A percentile compares a stretch with the other conserved stretches of the same genome.
Conservation (phyloP, 2,888 invertebrate species). For the Drosophila atripex region DNA sequence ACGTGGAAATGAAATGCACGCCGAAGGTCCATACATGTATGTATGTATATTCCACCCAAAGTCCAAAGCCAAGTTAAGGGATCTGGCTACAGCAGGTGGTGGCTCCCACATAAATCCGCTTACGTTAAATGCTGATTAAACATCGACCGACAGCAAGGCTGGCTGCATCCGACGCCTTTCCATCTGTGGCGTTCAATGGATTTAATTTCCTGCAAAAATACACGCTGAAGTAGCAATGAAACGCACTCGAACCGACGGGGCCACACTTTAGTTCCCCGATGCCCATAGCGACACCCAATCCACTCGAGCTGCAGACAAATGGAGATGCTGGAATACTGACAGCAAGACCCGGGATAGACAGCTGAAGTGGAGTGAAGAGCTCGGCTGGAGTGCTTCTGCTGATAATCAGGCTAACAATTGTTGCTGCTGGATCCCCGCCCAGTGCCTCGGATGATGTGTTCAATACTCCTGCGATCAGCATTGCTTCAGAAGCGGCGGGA, state of each 20-base stretch:
- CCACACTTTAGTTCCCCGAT: conserved; percentile 66
- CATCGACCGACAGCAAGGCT: conserved; percentile 35
- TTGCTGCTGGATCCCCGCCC: conserved; percentile 14
- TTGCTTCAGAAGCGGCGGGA: conserved; percentile 44
- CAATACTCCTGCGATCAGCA: conserved; percentile 1
- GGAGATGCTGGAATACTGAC: conserved; percentile 33
- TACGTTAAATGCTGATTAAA: conserved; percentile 71
- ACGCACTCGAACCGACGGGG: conserved; percentile 64
- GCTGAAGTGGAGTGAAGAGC: conserved; percentile 35
- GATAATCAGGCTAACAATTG: conserved; percentile 53
- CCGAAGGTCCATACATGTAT: background rate
- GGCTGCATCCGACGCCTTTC: conserved; percentile 32
- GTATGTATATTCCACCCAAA: no score
- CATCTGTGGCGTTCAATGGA: conserved; percentile 57
- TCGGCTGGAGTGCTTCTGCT: conserved; percentile 28
- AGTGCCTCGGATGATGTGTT: conserved; percentile 15
- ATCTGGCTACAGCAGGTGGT: background rate
- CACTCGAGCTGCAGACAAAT: conserved; percentile 21
- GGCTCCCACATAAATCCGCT: conserved; percentile 64
- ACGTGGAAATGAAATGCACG: conserved; percentile 65
- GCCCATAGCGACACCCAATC: conserved; percentile 35
- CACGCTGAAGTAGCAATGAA: conserved; percentile 65
- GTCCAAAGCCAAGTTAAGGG: conserved; percentile 2
- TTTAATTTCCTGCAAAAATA: conserved; percentile 69
- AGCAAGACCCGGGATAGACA: conserved; percentile 26